Evolutionary conservation across 2,113 vertebrate genomes (phyloP), one percentile per base, ranked within the genome.

Genomic region (Brachionichthys hirsutus): DNA sequence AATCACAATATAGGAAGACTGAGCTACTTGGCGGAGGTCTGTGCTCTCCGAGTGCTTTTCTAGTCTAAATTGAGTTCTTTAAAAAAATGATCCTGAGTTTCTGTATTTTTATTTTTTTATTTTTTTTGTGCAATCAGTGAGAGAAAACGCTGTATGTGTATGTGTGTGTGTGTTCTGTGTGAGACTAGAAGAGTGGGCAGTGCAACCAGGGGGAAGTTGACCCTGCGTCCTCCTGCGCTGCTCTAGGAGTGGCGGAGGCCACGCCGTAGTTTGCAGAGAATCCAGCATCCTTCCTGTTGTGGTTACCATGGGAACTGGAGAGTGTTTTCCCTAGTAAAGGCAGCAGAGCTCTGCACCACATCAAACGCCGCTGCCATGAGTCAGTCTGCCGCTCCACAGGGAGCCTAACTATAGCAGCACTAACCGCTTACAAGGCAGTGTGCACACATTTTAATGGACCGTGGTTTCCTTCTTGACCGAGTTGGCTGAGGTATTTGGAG

Each of bases 361-460:
- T 89, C 78, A 89, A 87, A 84, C 62, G 15, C 18, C 12, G 34
- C 73, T 57, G 75, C 78, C 70, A 48, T 87, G 84, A 89, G 70
- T 86, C 85, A 85, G 84, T 70, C 79, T 78, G 16, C 67, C 54
- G 75, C 84, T 57, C 85, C 47, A 67, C 80, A 53, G 82, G 87
- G 80, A 87, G 41, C 67, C 82, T 62, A 75, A 87, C 82, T 85
- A 77, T 72, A 85, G 80, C 71, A 55, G 20, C 53, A 68, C 76
- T 59, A 80, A 82, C 66, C 86, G 82, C 85, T 89, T 85, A 86
- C 82, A 73, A 72, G 63, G 87, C 87, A 81, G 75, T 18, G 63
- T 67, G 51, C 74, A 61, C 53, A 18, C 52, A 42, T 42, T 78
- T 86, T 81, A 84, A 76, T 84, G 66, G 77, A 81, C 64, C 70